Evolutionary conservation across 2,113 vertebrate genomes (phyloP), one percentile per base, ranked within the genome.

Genomic region (Daboia siamensis): DNA sequence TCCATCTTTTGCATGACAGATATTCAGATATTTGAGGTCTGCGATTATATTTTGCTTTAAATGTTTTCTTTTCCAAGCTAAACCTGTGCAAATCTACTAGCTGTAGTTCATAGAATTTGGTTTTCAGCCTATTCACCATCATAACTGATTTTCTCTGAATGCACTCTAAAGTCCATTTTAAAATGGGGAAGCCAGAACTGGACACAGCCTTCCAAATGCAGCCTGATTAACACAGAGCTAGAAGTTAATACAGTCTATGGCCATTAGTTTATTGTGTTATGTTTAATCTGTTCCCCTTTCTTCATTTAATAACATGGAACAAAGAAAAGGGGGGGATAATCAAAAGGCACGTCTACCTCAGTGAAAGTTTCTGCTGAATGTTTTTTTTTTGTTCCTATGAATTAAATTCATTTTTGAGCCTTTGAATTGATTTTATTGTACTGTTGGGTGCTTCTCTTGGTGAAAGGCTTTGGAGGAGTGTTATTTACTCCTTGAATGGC

Each of bases 361-460:
- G 17, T 44, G 33, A 80, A 80, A 80, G 17, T 39, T 39, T 80
- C 17, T 44, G 74, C 74, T 80, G 17, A 80, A n/a, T 69, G 48
- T 69, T 21, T 21, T 44, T 80, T 5, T 9, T 20, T 2, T 17
- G 84, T 55, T 93, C 51, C 84, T 1, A 48, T 90, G 88, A 56
- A 87, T 80, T 21, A 61, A 5, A 3, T 5, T 93, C 93, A 48
- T 59, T 94, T 91, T 3, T 84, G 17, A 94, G 86, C n/a, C 26
- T 59, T 90, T 84, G 46, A 11, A 8, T 56, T 86, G 88, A 3
- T 57, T 90, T 90, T 80, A 80, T 80, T 20, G 6, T 39, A 39
- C 17, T 20, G 39, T 80, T 80, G 33, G 74, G 7, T 10, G 33
- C 17, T 80, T 80, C 26, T 51, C 20, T 39, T 69, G n/a, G 46